Base-by-base conservation (phyloP, 2,113 vertebrate species). In the Chlorocebus sabaeus region DNA sequence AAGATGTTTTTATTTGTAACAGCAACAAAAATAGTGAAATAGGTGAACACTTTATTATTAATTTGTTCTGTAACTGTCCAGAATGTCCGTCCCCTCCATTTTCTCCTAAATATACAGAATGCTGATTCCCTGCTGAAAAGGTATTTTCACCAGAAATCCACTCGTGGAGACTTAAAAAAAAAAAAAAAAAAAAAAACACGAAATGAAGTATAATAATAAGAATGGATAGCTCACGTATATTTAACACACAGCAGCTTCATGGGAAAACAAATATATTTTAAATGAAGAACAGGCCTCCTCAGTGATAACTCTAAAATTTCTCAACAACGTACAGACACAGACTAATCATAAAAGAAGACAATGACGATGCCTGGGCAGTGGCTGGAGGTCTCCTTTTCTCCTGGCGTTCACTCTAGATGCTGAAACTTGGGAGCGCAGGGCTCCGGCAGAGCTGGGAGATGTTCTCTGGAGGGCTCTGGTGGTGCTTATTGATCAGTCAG, bases 331-430 rank as follows among this genome's bases (percentile, higher is more conserved):
- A 23, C 2, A 52, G 50, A 43, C 70, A 43, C 13, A 40, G 35
- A 20, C 9, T 27, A 1, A 52, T 83, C 40, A 55, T 27, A 6
- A 30, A 3, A 35, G 30, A 70, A 76, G 32, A n/a, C 0, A 7
- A 3, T 25, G 45, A 0, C 0, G 0, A 8, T 0, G 5, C 20
- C 23, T 7, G 3, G 4, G 13, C 43, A 52, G 18, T 18, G 20
- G 3, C 45, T 8, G 27, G 55, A 20, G 57, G 17, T 3, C 0
- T 18, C 3, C 12, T 1, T 0, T 30, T 52, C 7, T 27, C 2
- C 6, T 27, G 5, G 38, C 11, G 27, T 1, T 12, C 12, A 45
- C 23, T 76, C 38, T 50, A 25, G 32, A 6, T 22, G 7, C 79
- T 59, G 23, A 27, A 5, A 18, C 73, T 52, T 64, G n/a, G 20